Conservation (phyloP, 2,888 invertebrate species). For the Drosophila anceps region DNA sequence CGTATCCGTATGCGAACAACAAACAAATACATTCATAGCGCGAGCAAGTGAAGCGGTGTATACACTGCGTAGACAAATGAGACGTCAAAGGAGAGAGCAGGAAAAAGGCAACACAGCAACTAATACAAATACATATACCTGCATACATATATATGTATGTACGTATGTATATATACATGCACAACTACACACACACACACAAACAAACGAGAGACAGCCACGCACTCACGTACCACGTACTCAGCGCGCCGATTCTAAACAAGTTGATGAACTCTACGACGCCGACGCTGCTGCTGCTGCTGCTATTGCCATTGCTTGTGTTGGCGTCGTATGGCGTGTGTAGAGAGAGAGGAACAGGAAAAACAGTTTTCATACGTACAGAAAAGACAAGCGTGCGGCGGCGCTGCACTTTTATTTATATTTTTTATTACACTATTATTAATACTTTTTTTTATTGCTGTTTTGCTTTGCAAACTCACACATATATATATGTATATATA, state of each 20-base stretch:
- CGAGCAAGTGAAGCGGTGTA: constrained; percentile 63
- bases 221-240: constrained; percentile 76
- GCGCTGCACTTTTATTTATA: constrained; percentile 46
- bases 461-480: constrained; percentile 48
- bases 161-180: constrained; percentile 31
- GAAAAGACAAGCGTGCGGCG: constrained; percentile 28
- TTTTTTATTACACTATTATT: constrained; percentile 53
- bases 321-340: constrained; percentile 43
- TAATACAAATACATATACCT: constrained; percentile 39
- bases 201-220: constrained; percentile 59
- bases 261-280: constrained; percentile 82
- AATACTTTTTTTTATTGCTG: constrained; percentile 65
- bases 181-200: constrained; percentile 39
- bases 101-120: constrained; percentile 40
- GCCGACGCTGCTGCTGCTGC: constrained; percentile 37
- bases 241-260: constrained; percentile 77
- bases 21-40: constrained; percentile 33
- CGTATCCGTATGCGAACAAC: constrained; percentile 60
- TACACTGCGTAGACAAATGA: constrained; percentile 58
- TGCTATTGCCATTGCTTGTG: constrained; percentile 30
- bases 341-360: constrained; percentile 54
- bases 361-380: constrained; percentile 44
- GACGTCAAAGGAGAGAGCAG: constrained; percentile 55
- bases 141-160: constrained; percentile 36
- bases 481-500: constrained; percentile 28